phyloP scores from a whole-genome alignment of 2,888 invertebrate species.

The Bimastos eiseni region DNA sequence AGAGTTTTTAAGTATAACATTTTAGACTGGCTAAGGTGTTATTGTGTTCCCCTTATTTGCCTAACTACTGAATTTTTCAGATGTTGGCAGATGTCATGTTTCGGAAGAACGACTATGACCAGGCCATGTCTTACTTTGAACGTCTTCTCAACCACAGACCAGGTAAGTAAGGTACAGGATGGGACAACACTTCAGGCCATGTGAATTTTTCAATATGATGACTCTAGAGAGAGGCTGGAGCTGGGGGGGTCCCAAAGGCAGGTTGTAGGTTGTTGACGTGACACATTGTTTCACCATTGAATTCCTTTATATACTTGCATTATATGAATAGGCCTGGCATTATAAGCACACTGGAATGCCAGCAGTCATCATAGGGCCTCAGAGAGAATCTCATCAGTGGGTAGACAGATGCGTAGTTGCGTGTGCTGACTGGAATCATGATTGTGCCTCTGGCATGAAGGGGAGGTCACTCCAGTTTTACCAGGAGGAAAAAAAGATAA shows the following conservation, averaged over 20 bases:
- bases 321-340: not conserved
- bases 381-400: too few relatives aligned
- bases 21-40: not conserved
- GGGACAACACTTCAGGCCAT: not conserved
- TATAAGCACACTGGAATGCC: too few relatives aligned
- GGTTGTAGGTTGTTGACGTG: not conserved
- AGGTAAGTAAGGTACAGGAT: conserved; percentile 48
- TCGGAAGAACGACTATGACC: conserved; percentile 82
- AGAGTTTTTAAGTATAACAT: not conserved
- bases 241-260: not conserved
- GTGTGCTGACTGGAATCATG: too few relatives aligned
- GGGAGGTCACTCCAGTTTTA: too few relatives aligned
- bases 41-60: not conserved
- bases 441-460: too few relatives aligned
- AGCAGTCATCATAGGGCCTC: too few relatives aligned
- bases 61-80: not conserved
- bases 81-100: conserved; percentile 83
- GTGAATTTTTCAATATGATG: not conserved
- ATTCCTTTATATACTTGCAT: not conserved
- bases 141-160: conserved; percentile 69
- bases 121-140: conserved; percentile 85
- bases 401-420: too few relatives aligned
- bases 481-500: too few relatives aligned
- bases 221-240: not conserved
- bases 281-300: not conserved